Evolutionary conservation across 1,140 invertebrate genomes (phyloP), one percentile per base, ranked within the genome.

Genomic region (Centruroides sculpturatus): DNA sequence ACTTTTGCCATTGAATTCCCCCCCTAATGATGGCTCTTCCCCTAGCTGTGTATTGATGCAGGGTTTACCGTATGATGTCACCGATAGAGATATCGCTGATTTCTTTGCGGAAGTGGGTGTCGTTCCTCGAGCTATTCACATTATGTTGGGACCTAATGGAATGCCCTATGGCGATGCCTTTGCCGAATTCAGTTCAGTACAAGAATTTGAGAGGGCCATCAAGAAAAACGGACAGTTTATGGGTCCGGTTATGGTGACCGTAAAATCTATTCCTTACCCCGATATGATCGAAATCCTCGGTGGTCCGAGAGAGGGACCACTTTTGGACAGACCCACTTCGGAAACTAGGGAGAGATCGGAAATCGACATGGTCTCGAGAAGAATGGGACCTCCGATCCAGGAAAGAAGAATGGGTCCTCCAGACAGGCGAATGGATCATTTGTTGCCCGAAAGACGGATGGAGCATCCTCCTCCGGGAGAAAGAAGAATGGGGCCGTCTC

Each of bases 141-240:
- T 90, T 60, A 78, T 92, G 72, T 74, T 83, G 11, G 85, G 84
- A 64, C 72, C 80, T 7, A 77, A 77, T 52, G 81, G 83, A 3
- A 77, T 81, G 62, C 84, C 86, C 0, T 81, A 82, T 0, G 89
- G 90, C 1, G 84, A 90, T 65, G 89, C 87, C 48, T 90, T 88
- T 70, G 87, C 89, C 66, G 89, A 93, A 70, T 93, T 94, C 70
- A 73, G 77, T 9, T 80, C 78, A 12, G 61, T 73, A 0, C 78
- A 81, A 41, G 85, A 92, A 67, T 86, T 86, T 3, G 74, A 80
- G 9, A 74, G 77, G 58, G 89, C 88, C 0, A 71, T 82, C 8
- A 73, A 78, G 0, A 89, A 88, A 69, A 83, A 91, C 70, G 82
- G 83, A 0, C 67, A 79, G 0, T 77, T 79, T 13, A 74, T 89